Percentiles rank a stretch among this genome's conserved stretches.
These are phyloP conservation scores for Tribolium castaneum DNA, from an alignment of 1,140 invertebrate genomes.

Conservation along the genomic window DNA sequence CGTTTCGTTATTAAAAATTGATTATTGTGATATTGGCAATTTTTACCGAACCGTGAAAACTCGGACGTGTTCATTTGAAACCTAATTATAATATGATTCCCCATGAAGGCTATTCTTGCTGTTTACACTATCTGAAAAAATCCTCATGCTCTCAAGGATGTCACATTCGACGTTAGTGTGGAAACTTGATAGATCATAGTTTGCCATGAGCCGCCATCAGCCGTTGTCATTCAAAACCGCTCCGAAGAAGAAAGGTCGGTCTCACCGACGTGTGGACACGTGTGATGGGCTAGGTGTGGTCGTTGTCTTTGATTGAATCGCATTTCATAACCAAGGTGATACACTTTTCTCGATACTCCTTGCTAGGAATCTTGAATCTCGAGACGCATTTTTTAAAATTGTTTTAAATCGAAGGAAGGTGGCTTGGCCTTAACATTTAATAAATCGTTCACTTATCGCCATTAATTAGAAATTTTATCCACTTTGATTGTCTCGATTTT, in stretches of 20 bases:
- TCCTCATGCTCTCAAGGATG: constrained; percentile 20
- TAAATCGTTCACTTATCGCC: constrained; percentile 37
- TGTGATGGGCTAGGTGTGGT: constrained; percentile 41
- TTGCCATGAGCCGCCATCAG: constrained; percentile 43
- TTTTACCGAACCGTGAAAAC: constrained; percentile 39
- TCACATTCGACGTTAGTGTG: constrained; percentile 27
- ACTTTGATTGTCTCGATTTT: constrained; percentile 25
- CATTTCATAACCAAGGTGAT: constrained; percentile 44
- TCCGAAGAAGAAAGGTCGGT: neutral
- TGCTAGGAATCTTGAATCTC: constrained; percentile 48
- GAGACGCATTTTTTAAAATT: constrained; percentile 33
- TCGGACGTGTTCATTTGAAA: constrained; percentile 37
- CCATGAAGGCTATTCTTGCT: constrained; percentile 40
- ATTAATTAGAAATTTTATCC: constrained; percentile 27
- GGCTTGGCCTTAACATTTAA: constrained; percentile 48
- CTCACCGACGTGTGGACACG: constrained; percentile 5
- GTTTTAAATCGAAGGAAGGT: constrained; percentile 41
- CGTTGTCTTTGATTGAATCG: constrained; percentile 29
- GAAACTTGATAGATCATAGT: constrained; percentile 33
- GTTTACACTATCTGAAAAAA: constrained; percentile 25
- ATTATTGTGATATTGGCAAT: constrained; percentile 32
- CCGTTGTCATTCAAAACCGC: constrained; percentile 21
- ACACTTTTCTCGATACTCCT: constrained; percentile 49
- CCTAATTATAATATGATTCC: constrained; percentile 40
- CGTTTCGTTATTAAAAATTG: constrained; percentile 27